Evolutionary conservation across 2,888 invertebrate species (phyloP), one percentile per base, ranked within the genome.

Genomic region (Drosophila mercatorum): DNA sequence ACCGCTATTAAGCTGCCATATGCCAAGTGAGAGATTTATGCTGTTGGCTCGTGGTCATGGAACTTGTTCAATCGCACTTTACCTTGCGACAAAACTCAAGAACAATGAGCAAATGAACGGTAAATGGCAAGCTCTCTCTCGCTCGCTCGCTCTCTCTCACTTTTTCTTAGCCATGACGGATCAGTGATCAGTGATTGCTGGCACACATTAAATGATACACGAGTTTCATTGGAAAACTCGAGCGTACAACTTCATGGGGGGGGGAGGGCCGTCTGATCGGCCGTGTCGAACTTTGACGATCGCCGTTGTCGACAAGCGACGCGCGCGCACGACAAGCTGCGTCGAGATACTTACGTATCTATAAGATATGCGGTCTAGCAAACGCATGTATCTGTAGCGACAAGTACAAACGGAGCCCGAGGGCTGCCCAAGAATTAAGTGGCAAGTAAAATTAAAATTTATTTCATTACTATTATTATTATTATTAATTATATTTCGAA

Each of bases 231-330:
- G 73, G 75, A 64, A 59, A 71, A 75, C 38, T 70, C 55, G 36
- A 62, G 68, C 49, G 64, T 68, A 72, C 69, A 75, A 78, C 70
- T 80, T 81, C 77, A 79, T 80, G 12, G 41, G 22, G 41, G 41
- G 17, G 41, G 55, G 41, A 40, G 40, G 85, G 83, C 17, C 11
- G 49, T 34, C 11, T 80, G 74, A 75, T 74, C 89, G 69, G 68
- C 68, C 78, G 82, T 87, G 72, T 85, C 78, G 82, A 87, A 72
- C 80, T 83, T 72, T 80, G 80, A 78, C 64, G 78, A 64, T 41
- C 68, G 22, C 67, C 56, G 52, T 81, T 83, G 87, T 84, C 76
- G 85, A 88, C 84, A 81, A 71, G 59, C 56, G 38, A 12, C 34
- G 36, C 61, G 22, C 14, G 52, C 56, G 68, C 61, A 44, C 59